Evolutionary conservation across 2,113 vertebrate species (phyloP).

Genomic region (Melanostigma gelatinosum): DNA sequence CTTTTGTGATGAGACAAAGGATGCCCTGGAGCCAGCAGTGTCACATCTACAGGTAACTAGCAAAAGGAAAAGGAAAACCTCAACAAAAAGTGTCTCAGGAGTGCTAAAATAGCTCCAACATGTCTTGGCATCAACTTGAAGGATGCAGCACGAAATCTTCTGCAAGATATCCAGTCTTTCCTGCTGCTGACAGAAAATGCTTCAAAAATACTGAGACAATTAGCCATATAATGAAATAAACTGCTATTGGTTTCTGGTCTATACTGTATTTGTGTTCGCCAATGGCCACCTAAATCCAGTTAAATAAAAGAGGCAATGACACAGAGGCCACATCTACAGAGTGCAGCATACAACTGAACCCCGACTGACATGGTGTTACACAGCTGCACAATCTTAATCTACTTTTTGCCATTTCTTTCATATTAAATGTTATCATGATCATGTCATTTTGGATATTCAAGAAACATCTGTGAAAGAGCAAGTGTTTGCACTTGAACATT

Average conservation of each 20-base stretch:
- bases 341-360: neutral
- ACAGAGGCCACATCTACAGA: neutral
- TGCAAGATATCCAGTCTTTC: slow-evolving; percentile 27
- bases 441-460: neutral
- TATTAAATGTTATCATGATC: neutral
- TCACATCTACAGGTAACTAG: slow-evolving; percentile 73
- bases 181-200: slow-evolving; percentile 11
- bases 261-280: neutral
- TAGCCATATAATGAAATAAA: slow-evolving; percentile 2
- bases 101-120: slow-evolving; percentile 62
- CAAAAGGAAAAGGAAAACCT: slow-evolving; percentile 59
- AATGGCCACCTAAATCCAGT: neutral
- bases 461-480: neutral
- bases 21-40: slow-evolving; percentile 76
- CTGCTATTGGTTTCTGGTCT: neutral
- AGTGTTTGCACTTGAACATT: neutral
- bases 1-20: slow-evolving; percentile 77
- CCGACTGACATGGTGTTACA: neutral
- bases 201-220: slow-evolving; percentile 7
- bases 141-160: slow-evolving; percentile 53
- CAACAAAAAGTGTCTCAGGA: slow-evolving; percentile 59
- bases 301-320: neutral
- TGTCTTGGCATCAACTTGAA: slow-evolving; percentile 53
- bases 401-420: neutral
- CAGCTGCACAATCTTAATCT: neutral